These are phyloP conservation scores for Eulithis testata DNA, from an alignment of 2,888 invertebrate genomes.

Conservation along the genomic window DNA sequence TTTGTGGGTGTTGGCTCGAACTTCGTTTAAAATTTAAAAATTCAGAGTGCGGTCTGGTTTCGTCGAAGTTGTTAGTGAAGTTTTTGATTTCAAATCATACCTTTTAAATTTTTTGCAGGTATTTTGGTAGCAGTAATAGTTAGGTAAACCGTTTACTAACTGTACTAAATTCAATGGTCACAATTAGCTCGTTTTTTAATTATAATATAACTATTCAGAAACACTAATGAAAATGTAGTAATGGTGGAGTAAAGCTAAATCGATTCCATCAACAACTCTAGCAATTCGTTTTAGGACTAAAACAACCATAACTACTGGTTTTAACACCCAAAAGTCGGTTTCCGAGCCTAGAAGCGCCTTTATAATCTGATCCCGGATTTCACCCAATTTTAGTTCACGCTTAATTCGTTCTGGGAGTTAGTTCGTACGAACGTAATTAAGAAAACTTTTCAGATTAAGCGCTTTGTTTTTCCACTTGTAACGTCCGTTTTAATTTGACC, in stretches of 20 bases:
- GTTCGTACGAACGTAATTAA: constrained; percentile 79
- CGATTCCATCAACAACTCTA: constrained; percentile 4
- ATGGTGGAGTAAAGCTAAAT: neutral
- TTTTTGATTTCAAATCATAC: neutral
- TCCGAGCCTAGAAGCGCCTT: constrained; percentile 48
- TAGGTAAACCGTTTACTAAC: too few species aligned
- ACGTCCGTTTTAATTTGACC: constrained; percentile 54
- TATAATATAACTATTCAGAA: too few species aligned
- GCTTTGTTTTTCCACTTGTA: constrained; percentile 74
- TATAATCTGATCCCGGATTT: constrained; percentile 69
- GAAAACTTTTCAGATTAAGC: constrained; percentile 81
- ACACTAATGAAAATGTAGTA: too few species aligned
- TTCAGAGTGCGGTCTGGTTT: constrained; percentile 4
- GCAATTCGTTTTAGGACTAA: constrained; percentile 3
- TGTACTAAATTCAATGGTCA: too few species aligned
- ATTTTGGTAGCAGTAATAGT: too few species aligned
- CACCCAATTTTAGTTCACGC: constrained; percentile 68
- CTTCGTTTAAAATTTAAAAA: constrained; percentile 30
- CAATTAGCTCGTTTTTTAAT: too few species aligned
- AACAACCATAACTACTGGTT: constrained; percentile 1
- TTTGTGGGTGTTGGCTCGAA: constrained; percentile 29
- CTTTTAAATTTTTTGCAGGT: too few species aligned
- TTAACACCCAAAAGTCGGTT: constrained; percentile 23
- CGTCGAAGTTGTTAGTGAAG: constrained; percentile 1
- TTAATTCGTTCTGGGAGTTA: constrained; percentile 81